A percentile compares a stretch with the other conserved stretches of the same genome.
Evolutionary conservation across 2,113 vertebrate genomes (phyloP).

Genomic region (Agelaius tricolor): DNA sequence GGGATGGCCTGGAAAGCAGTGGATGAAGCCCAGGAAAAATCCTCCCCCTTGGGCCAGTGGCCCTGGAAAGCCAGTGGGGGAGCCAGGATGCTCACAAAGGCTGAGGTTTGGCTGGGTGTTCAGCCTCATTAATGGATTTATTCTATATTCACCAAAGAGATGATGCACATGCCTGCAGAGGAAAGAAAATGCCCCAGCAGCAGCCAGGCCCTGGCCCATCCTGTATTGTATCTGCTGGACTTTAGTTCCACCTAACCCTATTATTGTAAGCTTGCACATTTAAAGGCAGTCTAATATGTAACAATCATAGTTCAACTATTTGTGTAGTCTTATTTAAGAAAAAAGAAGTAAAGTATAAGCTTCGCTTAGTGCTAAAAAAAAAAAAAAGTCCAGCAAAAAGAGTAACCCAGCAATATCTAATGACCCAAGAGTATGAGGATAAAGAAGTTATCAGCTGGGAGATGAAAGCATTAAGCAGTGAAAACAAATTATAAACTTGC

Average conservation of each 20-base stretch:
- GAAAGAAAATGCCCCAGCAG: neutral
- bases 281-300: neutral
- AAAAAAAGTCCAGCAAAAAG: neutral
- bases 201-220: neutral
- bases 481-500: conserved; percentile 14
- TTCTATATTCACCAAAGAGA: neutral
- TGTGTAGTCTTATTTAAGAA: neutral
- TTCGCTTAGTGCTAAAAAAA: neutral
- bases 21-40: neutral
- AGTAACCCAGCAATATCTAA: neutral
- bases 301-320: neutral
- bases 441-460: neutral
- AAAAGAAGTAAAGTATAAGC: neutral
- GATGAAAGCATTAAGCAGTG: neutral
- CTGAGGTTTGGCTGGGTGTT: neutral
- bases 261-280: neutral
- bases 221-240: neutral
- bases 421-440: neutral
- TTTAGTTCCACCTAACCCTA: neutral
- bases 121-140: neutral
- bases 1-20: neutral
- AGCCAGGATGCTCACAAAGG: neutral
- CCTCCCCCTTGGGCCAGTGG: neutral
- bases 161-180: neutral
- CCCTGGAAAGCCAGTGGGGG: neutral